phyloP scores from a whole-genome alignment of 2,113 vertebrate species.

The Grammomys surdaster region DNA sequence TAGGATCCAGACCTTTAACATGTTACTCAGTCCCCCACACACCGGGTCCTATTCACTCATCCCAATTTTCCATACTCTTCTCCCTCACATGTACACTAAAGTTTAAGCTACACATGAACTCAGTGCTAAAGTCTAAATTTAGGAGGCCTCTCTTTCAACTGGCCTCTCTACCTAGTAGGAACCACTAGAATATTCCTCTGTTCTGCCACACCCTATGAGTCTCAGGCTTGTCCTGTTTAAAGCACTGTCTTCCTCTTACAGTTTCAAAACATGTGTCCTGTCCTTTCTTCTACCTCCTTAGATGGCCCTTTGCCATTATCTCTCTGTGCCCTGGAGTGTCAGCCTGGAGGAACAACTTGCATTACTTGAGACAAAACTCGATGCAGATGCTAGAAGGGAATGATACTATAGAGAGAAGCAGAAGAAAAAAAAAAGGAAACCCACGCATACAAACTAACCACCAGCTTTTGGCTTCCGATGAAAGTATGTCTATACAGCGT shows the following conservation, averaged over 20 bases:
- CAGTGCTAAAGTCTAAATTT: neutral
- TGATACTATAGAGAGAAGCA: neutral
- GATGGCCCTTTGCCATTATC: neutral
- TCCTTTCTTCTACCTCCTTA: neutral
- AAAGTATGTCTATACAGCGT: neutral
- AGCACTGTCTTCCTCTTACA: neutral
- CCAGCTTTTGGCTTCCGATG: neutral
- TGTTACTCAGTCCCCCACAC: neutral
- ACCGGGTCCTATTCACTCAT: neutral
- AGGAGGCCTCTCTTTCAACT: neutral
- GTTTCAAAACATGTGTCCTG: neutral
- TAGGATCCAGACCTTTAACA: neutral
- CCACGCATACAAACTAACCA: neutral
- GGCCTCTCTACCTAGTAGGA: neutral
- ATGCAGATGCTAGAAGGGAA: neutral
- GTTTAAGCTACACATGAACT: neutral
- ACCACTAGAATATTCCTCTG: neutral
- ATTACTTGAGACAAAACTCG: neutral
- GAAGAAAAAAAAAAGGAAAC: neutral
- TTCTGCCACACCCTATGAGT: neutral
- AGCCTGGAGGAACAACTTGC: conserved; percentile 11
- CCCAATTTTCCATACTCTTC: neutral
- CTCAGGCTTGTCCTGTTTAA: neutral
- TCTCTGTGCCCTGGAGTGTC: neutral
- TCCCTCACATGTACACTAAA: neutral